Percentiles rank a stretch among this genome's conserved stretches.
Conservation (phyloP, 2,888 invertebrate species). For the Eueremaeus valkanovi region DNA sequence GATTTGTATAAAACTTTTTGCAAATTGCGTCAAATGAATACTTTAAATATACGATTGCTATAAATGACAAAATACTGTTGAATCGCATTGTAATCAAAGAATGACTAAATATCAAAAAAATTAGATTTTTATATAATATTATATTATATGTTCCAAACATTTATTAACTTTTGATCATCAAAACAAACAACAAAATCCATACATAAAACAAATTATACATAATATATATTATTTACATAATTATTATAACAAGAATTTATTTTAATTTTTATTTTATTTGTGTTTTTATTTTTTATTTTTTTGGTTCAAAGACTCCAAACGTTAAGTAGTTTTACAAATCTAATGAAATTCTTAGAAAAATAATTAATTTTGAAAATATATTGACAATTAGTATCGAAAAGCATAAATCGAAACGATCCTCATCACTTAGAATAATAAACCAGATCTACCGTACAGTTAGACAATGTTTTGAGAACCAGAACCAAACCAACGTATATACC, state of each 20-base stretch:
- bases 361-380: background rate
- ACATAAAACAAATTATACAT: background rate
- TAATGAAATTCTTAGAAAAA: background rate
- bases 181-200: background rate
- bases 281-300: no score
- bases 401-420: background rate
- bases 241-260: background rate
- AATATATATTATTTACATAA: background rate
- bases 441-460: background rate
- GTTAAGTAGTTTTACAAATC: no score
- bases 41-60: background rate
- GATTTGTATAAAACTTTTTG: background rate
- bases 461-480: conserved; percentile 9
- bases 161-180: background rate
- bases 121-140: background rate
- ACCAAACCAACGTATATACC: background rate
- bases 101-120: conserved; percentile 23
- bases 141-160: conserved; percentile 5
- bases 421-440: background rate
- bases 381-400: background rate
- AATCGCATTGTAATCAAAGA: conserved; percentile 26
- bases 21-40: conserved; percentile 28
- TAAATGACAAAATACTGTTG: conserved; percentile 2
- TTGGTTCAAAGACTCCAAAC: no score
- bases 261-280: background rate